Base-by-base conservation (phyloP, 2,797 vertebrate species). In the Sebastes oblongus region DNA sequence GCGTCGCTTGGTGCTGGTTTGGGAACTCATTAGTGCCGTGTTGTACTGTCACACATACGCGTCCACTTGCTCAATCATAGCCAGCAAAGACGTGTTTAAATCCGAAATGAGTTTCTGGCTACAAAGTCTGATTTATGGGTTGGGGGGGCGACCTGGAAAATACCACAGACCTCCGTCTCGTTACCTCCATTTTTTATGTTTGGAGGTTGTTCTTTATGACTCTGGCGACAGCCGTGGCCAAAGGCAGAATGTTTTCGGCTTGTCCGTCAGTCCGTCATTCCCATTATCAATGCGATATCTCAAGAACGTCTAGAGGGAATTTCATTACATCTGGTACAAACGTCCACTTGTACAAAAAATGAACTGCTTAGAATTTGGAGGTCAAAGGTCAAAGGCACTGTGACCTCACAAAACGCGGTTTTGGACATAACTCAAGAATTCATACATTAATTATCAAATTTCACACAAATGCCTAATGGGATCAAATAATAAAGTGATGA, bases 51-150 rank as follows among this genome's bases (percentile, higher is more conserved):
- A 92, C 84, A 66, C 91, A 93, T 83, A 89, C 92, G 78, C 83
- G 85, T 92, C 85, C 60, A 25, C 89, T 91, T 93, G 92, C 91
- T 97, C 95, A 93, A 96, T 96, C 88, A 92, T 86, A 79, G 78
- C 75, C 67, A 80, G 91, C 86, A 86, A 90, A 90, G 93, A 83
- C 75, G 91, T 93, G 93, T 93, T 96, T 94, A 94, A 95, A 95
- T 94, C 93, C 82, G 90, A 95, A 94, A 91, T 96, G 92, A 92
- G 93, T 95, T 95, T 92, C 91, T 70, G 93, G 91, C 91, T 83
- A 72, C 86, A 92, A 86, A 82, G 82, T 84, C 91, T 93, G 90
- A 94, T 83, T 95, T 95, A 93, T 89, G 71, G 84, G 62, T 93
- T 88, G 79, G 88, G 93, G 93, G 88, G 80, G 88, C 65, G 71